phyloP scores from a whole-genome alignment of 2,113 vertebrate species.

The Calypte anna region DNA sequence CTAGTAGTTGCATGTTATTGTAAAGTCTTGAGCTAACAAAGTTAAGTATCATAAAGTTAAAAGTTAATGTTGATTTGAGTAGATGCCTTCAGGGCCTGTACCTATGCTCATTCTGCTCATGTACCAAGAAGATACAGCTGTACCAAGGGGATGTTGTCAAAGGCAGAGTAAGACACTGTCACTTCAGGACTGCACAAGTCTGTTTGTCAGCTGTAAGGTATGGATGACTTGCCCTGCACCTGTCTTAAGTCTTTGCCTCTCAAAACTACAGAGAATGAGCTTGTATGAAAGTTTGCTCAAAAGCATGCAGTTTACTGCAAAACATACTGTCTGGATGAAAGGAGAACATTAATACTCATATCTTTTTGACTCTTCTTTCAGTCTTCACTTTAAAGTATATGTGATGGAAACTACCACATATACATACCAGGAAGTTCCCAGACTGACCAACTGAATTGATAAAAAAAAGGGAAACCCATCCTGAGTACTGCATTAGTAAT shows the following conservation, averaged over 20 bases:
- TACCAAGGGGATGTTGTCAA: fast-evolving
- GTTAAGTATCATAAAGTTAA: background rate
- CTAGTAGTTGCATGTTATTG: background rate
- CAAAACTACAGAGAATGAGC: background rate
- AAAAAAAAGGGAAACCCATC: background rate
- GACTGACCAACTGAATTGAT: background rate
- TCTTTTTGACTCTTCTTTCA: background rate
- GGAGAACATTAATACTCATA: background rate
- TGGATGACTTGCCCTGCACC: background rate
- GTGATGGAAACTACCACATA: background rate
- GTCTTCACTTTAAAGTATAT: background rate
- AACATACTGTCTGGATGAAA: background rate
- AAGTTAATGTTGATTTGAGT: background rate
- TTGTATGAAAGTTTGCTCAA: background rate
- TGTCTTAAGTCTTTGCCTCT: background rate
- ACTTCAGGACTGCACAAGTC: background rate
- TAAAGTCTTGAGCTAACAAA: background rate
- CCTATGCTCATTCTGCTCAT: background rate
- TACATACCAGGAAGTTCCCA: background rate
- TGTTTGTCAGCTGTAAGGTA: background rate
- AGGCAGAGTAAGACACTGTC: background rate
- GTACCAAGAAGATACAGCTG: fast-evolving
- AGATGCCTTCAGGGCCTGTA: background rate
- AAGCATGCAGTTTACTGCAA: background rate
- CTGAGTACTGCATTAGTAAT: background rate